These are phyloP conservation scores for Pachycephala philippinensis DNA, from an alignment of 2,113 vertebrate species.

Conservation along the genomic window DNA sequence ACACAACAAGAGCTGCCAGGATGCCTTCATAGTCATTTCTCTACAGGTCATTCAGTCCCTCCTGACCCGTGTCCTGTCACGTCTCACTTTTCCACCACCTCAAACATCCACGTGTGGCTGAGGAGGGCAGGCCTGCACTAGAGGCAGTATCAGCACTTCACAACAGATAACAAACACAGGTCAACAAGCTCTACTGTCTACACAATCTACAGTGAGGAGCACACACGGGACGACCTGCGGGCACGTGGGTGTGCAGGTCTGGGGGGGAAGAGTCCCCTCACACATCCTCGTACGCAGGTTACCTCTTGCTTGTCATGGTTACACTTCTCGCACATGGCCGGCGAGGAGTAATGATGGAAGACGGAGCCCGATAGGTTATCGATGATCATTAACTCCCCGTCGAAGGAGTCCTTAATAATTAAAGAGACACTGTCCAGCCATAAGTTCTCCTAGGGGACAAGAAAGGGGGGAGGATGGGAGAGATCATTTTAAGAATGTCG, in stretches of 20 bases:
- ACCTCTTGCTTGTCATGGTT: constrained; percentile 93
- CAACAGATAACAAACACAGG: neutral
- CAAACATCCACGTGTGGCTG: neutral
- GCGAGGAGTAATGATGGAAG: constrained; percentile 98
- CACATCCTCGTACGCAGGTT: constrained; percentile 59
- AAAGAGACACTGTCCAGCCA: constrained; percentile 99
- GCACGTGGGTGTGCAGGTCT: neutral
- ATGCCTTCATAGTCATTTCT: neutral
- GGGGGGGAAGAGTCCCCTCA: constrained; percentile 19
- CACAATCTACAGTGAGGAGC: neutral
- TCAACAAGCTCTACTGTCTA: constrained; percentile 9
- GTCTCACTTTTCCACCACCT: constrained; percentile 17
- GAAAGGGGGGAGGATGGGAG: constrained; percentile 77
- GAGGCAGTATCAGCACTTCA: neutral
- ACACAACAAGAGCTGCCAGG: neutral
- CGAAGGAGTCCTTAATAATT: constrained; percentile 98
- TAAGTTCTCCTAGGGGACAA: constrained; percentile 92
- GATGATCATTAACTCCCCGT: constrained; percentile 98
- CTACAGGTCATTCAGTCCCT: neutral
- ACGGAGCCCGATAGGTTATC: constrained; percentile 99
- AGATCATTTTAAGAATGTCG: constrained; percentile 69
- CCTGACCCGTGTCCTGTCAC: neutral
- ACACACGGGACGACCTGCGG: neutral
- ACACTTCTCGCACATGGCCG: constrained; percentile 86
- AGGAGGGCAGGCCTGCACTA: neutral